These are phyloP conservation scores for Chelidonichthys spinosus DNA, from an alignment of 2,797 vertebrate genomes.

Conservation along the genomic window DNA sequence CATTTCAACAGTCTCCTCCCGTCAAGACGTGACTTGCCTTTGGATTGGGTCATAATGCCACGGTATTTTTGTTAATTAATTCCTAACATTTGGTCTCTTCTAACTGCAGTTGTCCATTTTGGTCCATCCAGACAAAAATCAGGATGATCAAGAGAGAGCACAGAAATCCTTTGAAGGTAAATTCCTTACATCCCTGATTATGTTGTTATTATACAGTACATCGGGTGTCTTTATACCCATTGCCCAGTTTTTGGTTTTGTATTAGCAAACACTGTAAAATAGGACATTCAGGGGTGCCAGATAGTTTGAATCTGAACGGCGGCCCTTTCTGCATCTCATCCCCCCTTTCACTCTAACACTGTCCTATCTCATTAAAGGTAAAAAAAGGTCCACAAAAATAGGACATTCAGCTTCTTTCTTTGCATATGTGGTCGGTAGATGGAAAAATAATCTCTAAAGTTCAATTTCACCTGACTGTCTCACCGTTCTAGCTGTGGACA, in stretches of 20 bases:
- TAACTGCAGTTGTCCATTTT: conserved; percentile 92
- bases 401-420: background rate
- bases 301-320: too few species aligned
- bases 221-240: background rate
- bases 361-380: too few species aligned
- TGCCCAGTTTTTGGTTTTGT: background rate
- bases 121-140: conserved; percentile 99
- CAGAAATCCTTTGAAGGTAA: conserved; percentile 98
- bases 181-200: background rate
- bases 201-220: background rate
- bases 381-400: background rate
- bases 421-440: background rate
- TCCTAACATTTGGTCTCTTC: conserved; percentile 26
- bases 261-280: background rate
- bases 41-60: background rate
- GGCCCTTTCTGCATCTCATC: too few species aligned
- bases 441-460: background rate
- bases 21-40: background rate
- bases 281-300: too few species aligned
- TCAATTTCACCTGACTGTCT: conserved; percentile 2
- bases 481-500: conserved; percentile 91
- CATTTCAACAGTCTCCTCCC: too few species aligned
- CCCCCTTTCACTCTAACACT: too few species aligned
- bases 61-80: background rate
- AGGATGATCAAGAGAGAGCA: conserved; percentile 92